Conservation (phyloP, 2,888 invertebrate species). For the Stomorhina lunata region DNA sequence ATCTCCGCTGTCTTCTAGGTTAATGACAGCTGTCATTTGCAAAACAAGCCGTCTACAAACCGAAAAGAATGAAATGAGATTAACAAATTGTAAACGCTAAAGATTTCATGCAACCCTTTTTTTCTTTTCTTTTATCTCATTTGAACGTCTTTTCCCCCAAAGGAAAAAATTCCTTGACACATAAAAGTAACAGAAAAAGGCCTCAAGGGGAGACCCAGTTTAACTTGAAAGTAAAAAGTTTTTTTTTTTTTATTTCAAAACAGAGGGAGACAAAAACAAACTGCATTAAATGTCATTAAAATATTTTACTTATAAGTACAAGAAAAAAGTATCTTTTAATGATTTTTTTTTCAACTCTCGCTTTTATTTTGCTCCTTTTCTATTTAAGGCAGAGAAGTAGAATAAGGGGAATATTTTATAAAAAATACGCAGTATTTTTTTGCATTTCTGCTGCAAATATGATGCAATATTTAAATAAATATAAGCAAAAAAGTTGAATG, state of each 20-base stretch:
- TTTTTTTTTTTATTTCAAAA: too few relatives aligned
- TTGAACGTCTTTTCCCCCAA: constrained; percentile 7
- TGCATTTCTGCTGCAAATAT: background rate
- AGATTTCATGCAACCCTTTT: background rate
- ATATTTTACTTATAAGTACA: constrained; percentile 22
- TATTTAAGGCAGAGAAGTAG: background rate
- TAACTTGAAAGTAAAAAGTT: constrained; percentile 17
- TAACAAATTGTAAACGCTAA: constrained; percentile 15
- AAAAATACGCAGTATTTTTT: constrained; percentile 53
- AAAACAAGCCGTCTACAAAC: background rate
- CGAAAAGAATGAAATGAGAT: constrained; percentile 15
- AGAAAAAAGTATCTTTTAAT: constrained; percentile 15
- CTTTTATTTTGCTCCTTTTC: constrained; percentile 28
- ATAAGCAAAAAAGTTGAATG: constrained; percentile 64
- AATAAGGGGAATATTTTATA: constrained; percentile 55
- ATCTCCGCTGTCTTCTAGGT: constrained; percentile 42
- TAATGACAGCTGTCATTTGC: constrained; percentile 58
- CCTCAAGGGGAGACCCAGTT: constrained; percentile 45
- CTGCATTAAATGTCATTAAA: constrained; percentile 67
- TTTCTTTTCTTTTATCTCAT: background rate
- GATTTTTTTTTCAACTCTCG: constrained; percentile 40
- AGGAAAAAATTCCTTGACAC: constrained; percentile 58
- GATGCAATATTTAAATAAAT: constrained; percentile 30
- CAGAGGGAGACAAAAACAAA: constrained; percentile 20
- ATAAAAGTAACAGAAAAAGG: constrained; percentile 29